Conservation (phyloP, 2,113 vertebrate genomes). For the Dicaeum eximium region DNA sequence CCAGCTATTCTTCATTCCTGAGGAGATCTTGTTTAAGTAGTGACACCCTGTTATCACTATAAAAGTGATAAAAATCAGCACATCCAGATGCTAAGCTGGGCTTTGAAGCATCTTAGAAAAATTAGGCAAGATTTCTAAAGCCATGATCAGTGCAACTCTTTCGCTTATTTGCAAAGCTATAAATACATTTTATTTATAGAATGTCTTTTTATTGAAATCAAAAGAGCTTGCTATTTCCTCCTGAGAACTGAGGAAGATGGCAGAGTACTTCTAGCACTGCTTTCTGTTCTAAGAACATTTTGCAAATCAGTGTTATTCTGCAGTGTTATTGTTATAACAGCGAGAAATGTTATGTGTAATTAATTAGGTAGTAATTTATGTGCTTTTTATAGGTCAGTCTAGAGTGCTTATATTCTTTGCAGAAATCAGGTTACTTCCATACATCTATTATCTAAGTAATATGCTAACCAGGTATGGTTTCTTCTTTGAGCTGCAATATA, state of each 20-base stretch:
- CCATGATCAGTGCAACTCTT: slow-evolving; percentile 46
- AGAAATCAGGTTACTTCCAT: not conserved
- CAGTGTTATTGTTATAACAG: not conserved
- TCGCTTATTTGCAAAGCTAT: slow-evolving; percentile 51
- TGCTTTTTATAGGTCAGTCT: not conserved
- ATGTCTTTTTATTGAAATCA: slow-evolving; percentile 25
- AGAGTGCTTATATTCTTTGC: not conserved
- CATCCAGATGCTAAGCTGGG: slow-evolving; percentile 29
- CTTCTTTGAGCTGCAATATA: not conserved
- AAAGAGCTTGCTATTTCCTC: slow-evolving; percentile 35
- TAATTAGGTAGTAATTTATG: not conserved
- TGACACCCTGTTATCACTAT: not conserved
- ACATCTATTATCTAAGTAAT: not conserved
- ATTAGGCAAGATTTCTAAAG: slow-evolving; percentile 47
- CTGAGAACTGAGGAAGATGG: not conserved
- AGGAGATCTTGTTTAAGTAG: not conserved
- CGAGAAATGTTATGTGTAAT: not conserved
- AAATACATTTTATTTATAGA: slow-evolving; percentile 64
- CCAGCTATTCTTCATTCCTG: not conserved
- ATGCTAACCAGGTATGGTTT: not conserved
- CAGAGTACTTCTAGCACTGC: not conserved
- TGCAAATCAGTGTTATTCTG: slow-evolving; percentile 17
- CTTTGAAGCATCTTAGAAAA: slow-evolving; percentile 33
- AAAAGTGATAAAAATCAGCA: slow-evolving; percentile 15
- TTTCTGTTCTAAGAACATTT: not conserved